Conservation (phyloP, 2,888 invertebrate species). For the Epinotia nisella region DNA sequence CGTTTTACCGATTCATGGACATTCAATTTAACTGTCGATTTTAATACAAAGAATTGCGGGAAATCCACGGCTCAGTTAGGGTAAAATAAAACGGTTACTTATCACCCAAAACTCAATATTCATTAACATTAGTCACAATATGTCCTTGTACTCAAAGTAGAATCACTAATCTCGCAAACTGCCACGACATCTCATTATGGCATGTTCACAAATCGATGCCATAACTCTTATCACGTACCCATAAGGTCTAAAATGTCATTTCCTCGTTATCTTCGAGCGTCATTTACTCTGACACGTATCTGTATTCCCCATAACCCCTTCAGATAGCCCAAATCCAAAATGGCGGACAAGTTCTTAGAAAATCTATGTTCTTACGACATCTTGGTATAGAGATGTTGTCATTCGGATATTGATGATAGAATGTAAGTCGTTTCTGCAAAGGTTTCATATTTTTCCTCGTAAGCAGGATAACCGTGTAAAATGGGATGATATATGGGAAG, state of each 20-base stretch:
- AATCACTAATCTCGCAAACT: constrained; percentile 16
- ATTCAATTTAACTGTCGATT: too few relatives aligned
- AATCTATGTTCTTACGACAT: constrained; percentile 8
- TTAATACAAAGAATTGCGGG: too few relatives aligned
- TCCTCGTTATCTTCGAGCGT: constrained; percentile 27
- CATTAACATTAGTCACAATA: neutral
- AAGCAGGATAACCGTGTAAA: constrained; percentile 4
- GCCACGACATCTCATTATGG: constrained; percentile 19
- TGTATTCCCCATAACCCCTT: constrained; percentile 19
- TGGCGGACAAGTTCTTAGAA: neutral
- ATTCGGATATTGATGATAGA: constrained; percentile 35
- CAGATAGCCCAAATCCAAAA: neutral
- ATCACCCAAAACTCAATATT: neutral
- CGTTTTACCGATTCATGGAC: too few relatives aligned
- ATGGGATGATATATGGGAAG: constrained; percentile 4
- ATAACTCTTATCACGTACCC: constrained; percentile 22
- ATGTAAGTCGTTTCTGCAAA: constrained; percentile 35
- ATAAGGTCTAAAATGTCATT: constrained; percentile 25
- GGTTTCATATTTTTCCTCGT: constrained; percentile 32
- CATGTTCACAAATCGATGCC: constrained; percentile 6
- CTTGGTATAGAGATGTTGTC: neutral
- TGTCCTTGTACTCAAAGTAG: neutral
- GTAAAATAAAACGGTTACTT: neutral
- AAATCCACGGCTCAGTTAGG: too few relatives aligned
- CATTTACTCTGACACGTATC: constrained; percentile 30